Base-by-base conservation (phyloP, 2,797 vertebrate genomes). In the Chromobotia macracanthus region DNA sequence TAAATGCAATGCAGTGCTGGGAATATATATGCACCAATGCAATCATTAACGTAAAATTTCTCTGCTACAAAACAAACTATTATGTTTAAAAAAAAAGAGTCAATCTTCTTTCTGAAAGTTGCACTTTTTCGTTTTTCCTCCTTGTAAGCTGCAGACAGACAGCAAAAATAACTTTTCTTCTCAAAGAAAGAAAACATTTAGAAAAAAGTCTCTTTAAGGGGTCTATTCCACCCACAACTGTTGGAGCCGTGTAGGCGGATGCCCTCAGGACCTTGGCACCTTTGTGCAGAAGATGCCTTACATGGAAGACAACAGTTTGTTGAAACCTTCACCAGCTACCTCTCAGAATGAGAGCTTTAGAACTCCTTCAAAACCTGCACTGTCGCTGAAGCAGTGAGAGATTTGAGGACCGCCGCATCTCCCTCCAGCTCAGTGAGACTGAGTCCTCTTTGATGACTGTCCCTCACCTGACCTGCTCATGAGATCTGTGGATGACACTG, bases 211-310 rank as follows among this genome's bases (percentile, higher is more conserved):
- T 69, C 63, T 35, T 60, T 73, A 67, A 82, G 72, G 67, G 44
- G 75, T 58, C 66, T 81, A 50, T 78, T 63, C 76, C 76, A 19
- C 76, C 76, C 76, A 71, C 23, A 16, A 71, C 79, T 18, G 25
- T 68, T 72, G 55, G 55, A 79, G 72, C 63, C 38, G 77, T 55
- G 82, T 77, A 72, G 80, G 80, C 56, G 77, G 84, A 82, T 80
- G 72, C 84, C 84, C 77, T 79, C 79, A 77, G 77, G 82, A 82
- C 69, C 76, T 44, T 83, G 79, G 76, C 75, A 81, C 75, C 79
- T 78, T 71, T 31, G 66, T 23, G 35, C 66, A 21, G 75, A 81
- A 77, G 77, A 61, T 81, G 72, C 46, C 53, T 80, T 53, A 63
- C 56, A 50, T 73, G 60, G 18, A 71, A 68, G 73, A 80, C 80